Evolutionary conservation across 2,797 vertebrate genomes (phyloP).

Genomic region (Gephyroberyx darwinii): DNA sequence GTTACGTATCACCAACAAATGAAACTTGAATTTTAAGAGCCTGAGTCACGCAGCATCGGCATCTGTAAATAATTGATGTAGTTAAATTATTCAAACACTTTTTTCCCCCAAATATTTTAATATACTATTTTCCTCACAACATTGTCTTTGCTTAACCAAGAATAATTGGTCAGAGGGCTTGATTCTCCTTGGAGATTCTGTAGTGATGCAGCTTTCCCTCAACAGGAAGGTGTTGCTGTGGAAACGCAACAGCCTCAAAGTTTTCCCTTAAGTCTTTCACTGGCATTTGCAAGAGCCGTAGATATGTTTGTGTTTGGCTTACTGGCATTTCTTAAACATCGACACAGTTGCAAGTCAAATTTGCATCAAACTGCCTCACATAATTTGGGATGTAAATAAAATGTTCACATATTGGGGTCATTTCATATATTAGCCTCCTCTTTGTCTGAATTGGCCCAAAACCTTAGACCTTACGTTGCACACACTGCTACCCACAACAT

Average conservation of each 20-base stretch:
- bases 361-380: neutral
- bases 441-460: neutral
- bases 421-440: neutral
- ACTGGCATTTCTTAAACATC: conserved; percentile 3
- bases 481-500: neutral
- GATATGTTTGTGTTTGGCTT: conserved; percentile 30
- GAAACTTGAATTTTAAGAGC: conserved; percentile 20
- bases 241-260: conserved; percentile 58
- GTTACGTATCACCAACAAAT: conserved; percentile 20
- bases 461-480: neutral
- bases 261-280: conserved; percentile 47
- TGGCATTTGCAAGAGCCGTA: conserved; percentile 17
- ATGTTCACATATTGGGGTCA: neutral
- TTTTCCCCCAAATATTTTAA: neutral
- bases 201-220: conserved; percentile 26
- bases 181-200: conserved; percentile 33
- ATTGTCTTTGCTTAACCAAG: neutral
- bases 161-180: conserved; percentile 17
- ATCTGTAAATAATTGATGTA: neutral
- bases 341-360: neutral
- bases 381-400: neutral
- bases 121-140: neutral
- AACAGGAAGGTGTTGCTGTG: conserved; percentile 70
- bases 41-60: neutral
- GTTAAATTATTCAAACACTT: neutral